Percentiles rank a stretch among this genome's conserved stretches.
These are phyloP conservation scores for Hyperoplus lanceolatus DNA, from an alignment of 2,797 vertebrate species.

Conservation along the genomic window DNA sequence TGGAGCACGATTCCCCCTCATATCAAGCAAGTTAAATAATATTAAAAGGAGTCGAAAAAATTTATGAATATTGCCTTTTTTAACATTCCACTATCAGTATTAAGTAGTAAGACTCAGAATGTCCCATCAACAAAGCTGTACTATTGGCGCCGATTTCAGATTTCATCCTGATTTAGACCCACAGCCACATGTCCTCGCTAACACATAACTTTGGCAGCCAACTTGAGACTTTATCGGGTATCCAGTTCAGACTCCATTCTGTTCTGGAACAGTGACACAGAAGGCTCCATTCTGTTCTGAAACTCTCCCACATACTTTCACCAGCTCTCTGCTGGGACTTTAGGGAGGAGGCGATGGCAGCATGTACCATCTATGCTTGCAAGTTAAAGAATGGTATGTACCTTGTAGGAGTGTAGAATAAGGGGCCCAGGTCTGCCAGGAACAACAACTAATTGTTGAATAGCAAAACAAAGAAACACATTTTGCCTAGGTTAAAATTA, in stretches of 20 bases:
- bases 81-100: background rate
- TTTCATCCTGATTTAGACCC: background rate
- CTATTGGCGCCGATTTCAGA: background rate
- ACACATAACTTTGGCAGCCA: constrained; percentile 1
- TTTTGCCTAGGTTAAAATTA: constrained; percentile 35
- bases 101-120: background rate
- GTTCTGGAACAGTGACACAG: constrained; percentile 23
- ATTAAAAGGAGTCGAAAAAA: background rate
- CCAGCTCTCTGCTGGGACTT: background rate
- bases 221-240: background rate
- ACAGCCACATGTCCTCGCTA: background rate
- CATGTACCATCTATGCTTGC: background rate
- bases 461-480: constrained; percentile 1
- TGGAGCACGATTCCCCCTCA: background rate
- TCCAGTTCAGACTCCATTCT: constrained; percentile 19
- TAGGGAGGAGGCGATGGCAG: background rate
- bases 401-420: constrained; percentile 5
- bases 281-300: constrained; percentile 27
- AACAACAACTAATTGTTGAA: constrained; percentile 7
- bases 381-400: constrained; percentile 8
- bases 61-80: background rate
- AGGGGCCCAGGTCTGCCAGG: background rate
- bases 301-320: constrained; percentile 4
- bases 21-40: background rate
- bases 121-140: background rate